Evolutionary conservation across 1,140 invertebrate species (phyloP).

Genomic region (Bicyclus anynana): DNA sequence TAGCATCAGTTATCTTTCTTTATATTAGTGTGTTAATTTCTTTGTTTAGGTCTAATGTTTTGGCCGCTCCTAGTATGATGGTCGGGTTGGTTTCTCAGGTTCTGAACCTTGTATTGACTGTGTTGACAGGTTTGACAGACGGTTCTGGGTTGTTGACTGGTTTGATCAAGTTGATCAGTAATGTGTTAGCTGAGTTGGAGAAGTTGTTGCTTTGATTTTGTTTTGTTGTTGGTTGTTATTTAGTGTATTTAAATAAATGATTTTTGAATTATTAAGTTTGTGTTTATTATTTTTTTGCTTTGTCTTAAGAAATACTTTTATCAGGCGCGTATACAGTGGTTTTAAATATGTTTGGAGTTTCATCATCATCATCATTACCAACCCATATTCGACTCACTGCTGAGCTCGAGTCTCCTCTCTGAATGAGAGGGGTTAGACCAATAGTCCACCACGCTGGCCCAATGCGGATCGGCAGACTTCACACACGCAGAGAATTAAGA

Average conservation of each 20-base stretch:
- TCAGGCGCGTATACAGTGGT: too few species aligned
- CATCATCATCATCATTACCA: too few species aligned
- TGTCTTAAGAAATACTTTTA: too few species aligned
- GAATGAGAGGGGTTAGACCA: too few species aligned
- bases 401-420: too few species aligned
- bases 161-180: constrained; percentile 58
- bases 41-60: constrained; percentile 57
- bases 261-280: too few species aligned
- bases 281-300: too few species aligned
- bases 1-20: constrained; percentile 61
- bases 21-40: constrained; percentile 66
- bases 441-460: too few species aligned
- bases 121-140: constrained; percentile 54
- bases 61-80: constrained; percentile 54
- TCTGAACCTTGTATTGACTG: constrained; percentile 49
- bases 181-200: constrained; percentile 55
- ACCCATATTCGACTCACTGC: too few species aligned
- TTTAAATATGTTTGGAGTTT: too few species aligned
- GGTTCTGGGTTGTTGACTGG: constrained; percentile 47
- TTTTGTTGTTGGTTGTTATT: background rate
- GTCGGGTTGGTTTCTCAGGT: constrained; percentile 50
- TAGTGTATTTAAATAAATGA: background rate
- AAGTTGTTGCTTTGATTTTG: constrained; percentile 48
- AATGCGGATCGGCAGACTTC: too few species aligned
- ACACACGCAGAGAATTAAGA: too few species aligned